phyloP scores from a whole-genome alignment of 2,797 vertebrate species.

The Jordanella pulchra region DNA sequence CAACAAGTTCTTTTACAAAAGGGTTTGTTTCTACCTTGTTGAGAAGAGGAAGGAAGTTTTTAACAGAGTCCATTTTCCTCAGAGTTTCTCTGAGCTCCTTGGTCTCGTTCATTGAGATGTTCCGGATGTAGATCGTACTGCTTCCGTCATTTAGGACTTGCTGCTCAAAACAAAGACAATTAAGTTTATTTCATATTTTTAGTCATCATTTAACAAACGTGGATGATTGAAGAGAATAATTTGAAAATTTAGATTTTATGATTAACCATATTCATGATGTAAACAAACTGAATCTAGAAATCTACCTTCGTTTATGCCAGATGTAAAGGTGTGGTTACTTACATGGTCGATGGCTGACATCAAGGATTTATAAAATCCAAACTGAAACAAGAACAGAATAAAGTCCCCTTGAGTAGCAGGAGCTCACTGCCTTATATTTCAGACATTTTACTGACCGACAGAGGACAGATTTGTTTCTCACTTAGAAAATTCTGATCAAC shows the following conservation, averaged over 20 bases:
- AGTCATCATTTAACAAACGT: not conserved
- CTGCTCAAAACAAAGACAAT: constrained; percentile 25
- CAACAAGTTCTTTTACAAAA: not conserved
- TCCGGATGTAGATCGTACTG: constrained; percentile 33
- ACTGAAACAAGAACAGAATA: constrained; percentile 45
- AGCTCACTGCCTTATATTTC: too few species aligned
- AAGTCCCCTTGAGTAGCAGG: not conserved
- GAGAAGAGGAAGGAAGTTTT: constrained; percentile 60
- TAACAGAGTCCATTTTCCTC: not conserved
- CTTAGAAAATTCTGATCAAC: too few species aligned
- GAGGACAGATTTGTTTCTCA: too few species aligned
- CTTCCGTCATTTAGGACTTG: accelerated
- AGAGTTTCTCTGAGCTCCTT: constrained; percentile 18
- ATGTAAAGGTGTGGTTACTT: constrained; percentile 24
- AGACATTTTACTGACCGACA: too few species aligned
- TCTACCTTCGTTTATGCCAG: not conserved
- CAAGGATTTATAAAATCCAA: constrained; percentile 46
- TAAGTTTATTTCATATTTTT: not conserved
- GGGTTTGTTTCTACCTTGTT: constrained; percentile 53
- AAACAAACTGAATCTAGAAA: not conserved
- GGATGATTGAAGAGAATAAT: not conserved
- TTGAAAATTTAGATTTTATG: too few species aligned
- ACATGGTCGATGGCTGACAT: constrained; percentile 30
- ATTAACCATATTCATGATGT: not conserved
- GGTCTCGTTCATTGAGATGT: constrained; percentile 34